phyloP scores from a whole-genome alignment of 1,140 invertebrate genomes.

The Sweltsa coloradensis region DNA sequence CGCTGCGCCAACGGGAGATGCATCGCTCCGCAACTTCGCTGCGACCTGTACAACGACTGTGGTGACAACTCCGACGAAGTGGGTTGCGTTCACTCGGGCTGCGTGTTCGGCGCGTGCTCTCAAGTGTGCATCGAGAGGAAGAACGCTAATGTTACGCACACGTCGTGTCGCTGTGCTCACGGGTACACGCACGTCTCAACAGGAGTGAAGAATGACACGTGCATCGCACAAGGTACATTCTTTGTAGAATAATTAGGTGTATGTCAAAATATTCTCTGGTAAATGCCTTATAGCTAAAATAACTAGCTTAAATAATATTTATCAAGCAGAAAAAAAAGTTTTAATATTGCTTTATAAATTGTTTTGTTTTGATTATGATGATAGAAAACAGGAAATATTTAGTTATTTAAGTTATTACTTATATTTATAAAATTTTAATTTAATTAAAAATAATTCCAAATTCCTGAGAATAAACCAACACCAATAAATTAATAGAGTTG shows the following conservation, averaged over 20 bases:
- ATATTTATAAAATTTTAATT: no score
- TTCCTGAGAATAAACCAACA: no score
- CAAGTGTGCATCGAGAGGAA: constrained; percentile 61
- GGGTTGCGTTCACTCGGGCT: constrained; percentile 33
- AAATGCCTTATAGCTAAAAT: not conserved
- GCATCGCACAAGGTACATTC: constrained; percentile 27
- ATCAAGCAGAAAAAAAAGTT: not conserved
- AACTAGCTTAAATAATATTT: not conserved
- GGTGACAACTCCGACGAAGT: constrained; percentile 50
- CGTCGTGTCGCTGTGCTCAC: constrained; percentile 53
- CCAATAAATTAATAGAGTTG: no score
- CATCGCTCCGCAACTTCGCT: constrained; percentile 29
- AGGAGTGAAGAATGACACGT: constrained; percentile 23
- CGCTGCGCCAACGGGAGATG: constrained; percentile 58
- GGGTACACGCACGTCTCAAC: constrained; percentile 36
- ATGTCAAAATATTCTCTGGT: not conserved
- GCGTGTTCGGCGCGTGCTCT: constrained; percentile 56
- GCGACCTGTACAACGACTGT: constrained; percentile 45
- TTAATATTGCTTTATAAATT: no score
- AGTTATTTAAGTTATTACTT: no score
- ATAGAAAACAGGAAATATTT: no score
- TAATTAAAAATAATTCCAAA: no score
- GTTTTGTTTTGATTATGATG: no score
- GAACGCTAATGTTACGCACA: constrained; percentile 35
- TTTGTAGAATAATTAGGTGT: not conserved